Conservation (phyloP, 2,797 vertebrate genomes). For the Enoplosus armatus region DNA sequence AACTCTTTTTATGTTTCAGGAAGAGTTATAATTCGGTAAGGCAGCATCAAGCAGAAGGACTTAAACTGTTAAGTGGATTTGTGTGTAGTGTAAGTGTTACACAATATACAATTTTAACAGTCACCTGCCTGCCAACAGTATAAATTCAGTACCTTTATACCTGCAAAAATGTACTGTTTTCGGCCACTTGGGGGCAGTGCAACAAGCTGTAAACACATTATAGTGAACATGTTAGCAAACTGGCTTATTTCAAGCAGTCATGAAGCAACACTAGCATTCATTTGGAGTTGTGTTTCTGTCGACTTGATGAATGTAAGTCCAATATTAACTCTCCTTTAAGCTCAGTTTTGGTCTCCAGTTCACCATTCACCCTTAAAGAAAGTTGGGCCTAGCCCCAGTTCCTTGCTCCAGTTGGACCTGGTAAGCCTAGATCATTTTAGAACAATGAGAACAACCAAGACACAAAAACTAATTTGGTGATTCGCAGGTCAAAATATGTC, state of each 20-base stretch:
- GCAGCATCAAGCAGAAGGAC: neutral
- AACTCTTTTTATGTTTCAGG: neutral
- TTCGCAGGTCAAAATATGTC: too few relatives aligned
- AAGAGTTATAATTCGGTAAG: neutral
- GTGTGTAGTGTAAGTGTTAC: neutral
- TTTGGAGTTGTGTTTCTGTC: neutral
- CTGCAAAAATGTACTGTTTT: neutral
- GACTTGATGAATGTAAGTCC: neutral
- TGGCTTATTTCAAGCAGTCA: neutral
- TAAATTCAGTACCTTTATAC: neutral
- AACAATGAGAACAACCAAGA: too few relatives aligned
- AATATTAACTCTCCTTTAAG: neutral
- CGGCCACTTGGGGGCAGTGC: neutral
- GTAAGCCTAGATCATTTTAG: too few relatives aligned
- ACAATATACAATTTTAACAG: neutral
- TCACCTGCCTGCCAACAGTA: neutral
- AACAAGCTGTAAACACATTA: neutral
- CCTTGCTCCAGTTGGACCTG: too few relatives aligned
- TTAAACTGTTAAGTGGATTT: neutral
- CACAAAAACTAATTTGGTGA: too few relatives aligned
- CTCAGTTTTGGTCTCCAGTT: slow-evolving; percentile 3
- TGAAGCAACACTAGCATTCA: neutral
- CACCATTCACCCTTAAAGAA: too few relatives aligned
- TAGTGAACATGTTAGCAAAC: neutral
- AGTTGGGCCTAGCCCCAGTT: too few relatives aligned